Conservation (phyloP, 2,797 vertebrate genomes). For the Octomys mimax region DNA sequence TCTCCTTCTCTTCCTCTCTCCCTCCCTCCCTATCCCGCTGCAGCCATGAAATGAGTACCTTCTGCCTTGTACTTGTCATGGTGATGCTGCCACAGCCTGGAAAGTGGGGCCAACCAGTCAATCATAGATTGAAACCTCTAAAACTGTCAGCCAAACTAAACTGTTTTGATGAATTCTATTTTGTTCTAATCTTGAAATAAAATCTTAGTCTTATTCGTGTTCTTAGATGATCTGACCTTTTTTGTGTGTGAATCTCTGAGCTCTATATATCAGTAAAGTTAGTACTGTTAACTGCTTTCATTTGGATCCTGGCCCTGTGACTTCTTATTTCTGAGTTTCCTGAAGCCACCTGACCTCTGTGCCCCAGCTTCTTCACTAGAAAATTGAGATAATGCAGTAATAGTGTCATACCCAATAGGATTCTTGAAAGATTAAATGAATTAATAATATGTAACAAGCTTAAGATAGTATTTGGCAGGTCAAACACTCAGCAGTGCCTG, state of each 20-base stretch:
- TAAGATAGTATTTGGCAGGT: background rate
- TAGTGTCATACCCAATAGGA: background rate
- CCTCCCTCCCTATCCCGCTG: too few species aligned
- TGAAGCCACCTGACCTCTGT: background rate
- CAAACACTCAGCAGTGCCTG: too few species aligned
- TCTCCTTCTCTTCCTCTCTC: too few species aligned
- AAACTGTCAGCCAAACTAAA: background rate
- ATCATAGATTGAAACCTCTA: background rate
- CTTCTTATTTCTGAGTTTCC: background rate
- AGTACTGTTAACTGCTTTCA: background rate
- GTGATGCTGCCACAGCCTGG: background rate
- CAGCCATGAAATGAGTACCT: background rate
- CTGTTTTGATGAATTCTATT: slow-evolving; percentile 7
- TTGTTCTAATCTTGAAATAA: slow-evolving; percentile 22
- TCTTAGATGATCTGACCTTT: background rate
- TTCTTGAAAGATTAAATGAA: slow-evolving; percentile 38
- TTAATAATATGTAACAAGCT: slow-evolving; percentile 7
- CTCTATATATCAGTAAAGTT: background rate
- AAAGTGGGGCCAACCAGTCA: background rate
- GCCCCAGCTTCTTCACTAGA: slow-evolving; percentile 8
- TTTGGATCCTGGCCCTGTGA: background rate
- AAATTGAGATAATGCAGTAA: background rate
- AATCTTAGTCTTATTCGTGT: slow-evolving; percentile 16
- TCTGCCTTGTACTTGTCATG: background rate
- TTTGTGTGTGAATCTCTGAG: background rate